Conservation (phyloP, 2,113 vertebrate species). For the Malurus cyaneus region DNA sequence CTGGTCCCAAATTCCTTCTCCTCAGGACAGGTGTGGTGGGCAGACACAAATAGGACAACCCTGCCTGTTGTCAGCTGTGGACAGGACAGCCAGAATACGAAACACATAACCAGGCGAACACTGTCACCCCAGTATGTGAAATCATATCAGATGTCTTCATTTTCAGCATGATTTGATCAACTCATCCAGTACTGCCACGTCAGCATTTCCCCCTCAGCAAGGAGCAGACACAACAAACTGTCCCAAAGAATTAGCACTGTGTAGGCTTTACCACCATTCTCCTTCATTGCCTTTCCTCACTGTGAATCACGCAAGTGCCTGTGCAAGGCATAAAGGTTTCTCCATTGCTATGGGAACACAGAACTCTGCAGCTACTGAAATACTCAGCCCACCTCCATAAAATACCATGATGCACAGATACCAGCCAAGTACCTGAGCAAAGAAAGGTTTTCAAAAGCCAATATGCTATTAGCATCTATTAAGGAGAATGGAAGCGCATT, state of each 20-base stretch:
- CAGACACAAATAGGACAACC: neutral
- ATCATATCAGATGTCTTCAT: neutral
- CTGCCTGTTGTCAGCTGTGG: neutral
- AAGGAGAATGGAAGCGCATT: conserved; percentile 12
- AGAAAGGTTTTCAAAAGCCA: conserved; percentile 6
- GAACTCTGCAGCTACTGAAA: conserved; percentile 3
- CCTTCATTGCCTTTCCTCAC: neutral
- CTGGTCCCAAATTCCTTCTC: neutral
- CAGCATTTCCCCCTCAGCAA: neutral
- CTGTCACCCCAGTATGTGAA: neutral
- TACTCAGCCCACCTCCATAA: neutral
- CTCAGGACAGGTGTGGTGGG: neutral
- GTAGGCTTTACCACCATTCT: neutral
- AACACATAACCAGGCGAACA: neutral
- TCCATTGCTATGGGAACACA: conserved; percentile 57
- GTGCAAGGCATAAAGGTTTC: neutral
- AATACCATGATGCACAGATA: neutral
- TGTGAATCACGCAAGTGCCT: conserved; percentile 5
- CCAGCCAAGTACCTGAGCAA: conserved; percentile 19
- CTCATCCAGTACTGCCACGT: neutral
- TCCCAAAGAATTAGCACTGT: neutral
- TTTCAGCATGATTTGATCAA: neutral
- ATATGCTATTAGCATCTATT: neutral
- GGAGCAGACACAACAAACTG: neutral
- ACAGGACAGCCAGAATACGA: neutral